phyloP scores from a whole-genome alignment of 23 tunicate species.

The Ascidia mentula region DNA sequence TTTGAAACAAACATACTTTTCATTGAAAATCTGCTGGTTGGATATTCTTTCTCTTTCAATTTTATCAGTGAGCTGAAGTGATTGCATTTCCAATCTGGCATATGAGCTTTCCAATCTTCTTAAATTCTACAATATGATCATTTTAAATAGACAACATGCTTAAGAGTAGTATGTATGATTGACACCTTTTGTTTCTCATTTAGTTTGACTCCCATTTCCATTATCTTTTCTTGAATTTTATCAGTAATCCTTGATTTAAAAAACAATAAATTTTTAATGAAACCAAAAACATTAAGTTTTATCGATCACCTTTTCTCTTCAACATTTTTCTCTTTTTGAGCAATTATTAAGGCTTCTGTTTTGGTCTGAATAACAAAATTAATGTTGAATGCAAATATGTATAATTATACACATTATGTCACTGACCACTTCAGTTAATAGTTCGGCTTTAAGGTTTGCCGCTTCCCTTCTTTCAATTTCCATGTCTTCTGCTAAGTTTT shows the following conservation, averaged over 20 bases:
- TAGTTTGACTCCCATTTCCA: conserved; percentile 38
- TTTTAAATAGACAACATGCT: not conserved
- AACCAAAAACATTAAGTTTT: not conserved
- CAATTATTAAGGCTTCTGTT: conserved; percentile 45
- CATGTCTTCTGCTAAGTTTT: conserved; percentile 63
- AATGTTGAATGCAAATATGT: not conserved
- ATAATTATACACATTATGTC: not conserved
- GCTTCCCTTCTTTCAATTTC: conserved; percentile 47
- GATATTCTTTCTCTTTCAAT: conserved; percentile 47
- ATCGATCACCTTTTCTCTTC: conserved; percentile 53
- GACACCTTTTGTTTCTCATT: conserved; percentile 39
- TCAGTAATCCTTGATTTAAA: conserved; percentile 21
- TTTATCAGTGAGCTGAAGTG: conserved; percentile 43
- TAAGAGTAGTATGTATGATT: no score
- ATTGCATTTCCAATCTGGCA: conserved; percentile 71
- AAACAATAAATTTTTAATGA: not conserved
- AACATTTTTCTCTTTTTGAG: conserved; percentile 47
- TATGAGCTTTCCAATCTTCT: conserved; percentile 56
- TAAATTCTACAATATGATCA: conserved; percentile 23
- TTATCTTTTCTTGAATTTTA: conserved; percentile 24
- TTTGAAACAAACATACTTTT: conserved; percentile 25
- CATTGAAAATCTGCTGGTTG: conserved; percentile 44
- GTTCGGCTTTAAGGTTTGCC: conserved; percentile 19
- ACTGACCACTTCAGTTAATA: conserved; percentile 35
- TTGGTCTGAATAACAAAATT: conserved; percentile 27